Conservation (phyloP, 2,797 vertebrate genomes). For the Syncerus caffer region DNA sequence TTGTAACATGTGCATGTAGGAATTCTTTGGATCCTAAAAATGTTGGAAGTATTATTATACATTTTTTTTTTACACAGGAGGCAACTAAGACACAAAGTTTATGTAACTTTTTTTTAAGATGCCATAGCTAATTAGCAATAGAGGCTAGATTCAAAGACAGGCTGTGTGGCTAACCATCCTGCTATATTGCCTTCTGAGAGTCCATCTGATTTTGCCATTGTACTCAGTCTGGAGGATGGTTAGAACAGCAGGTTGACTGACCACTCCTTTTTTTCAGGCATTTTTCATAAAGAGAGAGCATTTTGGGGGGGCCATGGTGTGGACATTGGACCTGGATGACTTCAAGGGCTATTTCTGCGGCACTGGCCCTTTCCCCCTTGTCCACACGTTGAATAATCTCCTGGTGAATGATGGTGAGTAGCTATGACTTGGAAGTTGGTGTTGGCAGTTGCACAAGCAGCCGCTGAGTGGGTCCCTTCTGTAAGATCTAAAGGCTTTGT, state of each 20-base stretch:
- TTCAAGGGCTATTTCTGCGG: conserved; percentile 60
- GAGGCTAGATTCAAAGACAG: background rate
- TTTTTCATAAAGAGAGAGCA: conserved; percentile 46
- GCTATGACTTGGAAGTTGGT: background rate
- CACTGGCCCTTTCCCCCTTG: conserved; percentile 56
- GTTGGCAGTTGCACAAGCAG: background rate
- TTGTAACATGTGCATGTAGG: background rate
- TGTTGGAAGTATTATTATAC: background rate
- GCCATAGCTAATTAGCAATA: background rate
- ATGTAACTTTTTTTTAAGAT: background rate
- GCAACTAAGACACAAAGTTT: background rate
- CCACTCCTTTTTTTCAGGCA: conserved; percentile 35
- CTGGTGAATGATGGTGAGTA: conserved; percentile 46
- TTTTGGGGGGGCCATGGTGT: conserved; percentile 69
- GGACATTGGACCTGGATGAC: conserved; percentile 67
- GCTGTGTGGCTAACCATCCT: background rate
- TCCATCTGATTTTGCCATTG: background rate
- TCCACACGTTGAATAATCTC: conserved; percentile 1
- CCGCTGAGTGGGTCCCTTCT: background rate
- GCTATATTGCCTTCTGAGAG: background rate
- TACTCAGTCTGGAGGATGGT: background rate
- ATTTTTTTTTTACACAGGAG: background rate
- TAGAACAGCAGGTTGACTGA: background rate
- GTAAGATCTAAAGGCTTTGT: background rate
- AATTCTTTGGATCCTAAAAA: background rate